phyloP scores from a whole-genome alignment of 30 jellyfish, hydroid and myxozoan genomes.

The Mastigias papua region DNA sequence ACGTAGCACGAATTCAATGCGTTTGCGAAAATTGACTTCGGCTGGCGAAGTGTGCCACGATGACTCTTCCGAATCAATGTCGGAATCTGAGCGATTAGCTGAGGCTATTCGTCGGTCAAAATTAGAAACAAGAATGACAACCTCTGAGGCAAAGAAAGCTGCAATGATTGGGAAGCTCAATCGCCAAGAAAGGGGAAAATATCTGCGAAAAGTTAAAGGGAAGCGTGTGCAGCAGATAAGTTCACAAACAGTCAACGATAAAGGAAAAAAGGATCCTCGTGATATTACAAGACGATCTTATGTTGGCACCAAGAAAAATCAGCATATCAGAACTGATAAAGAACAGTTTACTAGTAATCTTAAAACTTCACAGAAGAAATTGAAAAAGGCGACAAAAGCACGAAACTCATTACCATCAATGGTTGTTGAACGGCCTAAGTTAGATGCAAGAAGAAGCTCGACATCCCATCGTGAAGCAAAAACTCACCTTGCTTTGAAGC shows the following conservation, averaged over 20 bases:
- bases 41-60: constrained; percentile 77
- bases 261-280: neutral
- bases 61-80: constrained; percentile 66
- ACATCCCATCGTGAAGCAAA: constrained; percentile 1
- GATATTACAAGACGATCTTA: neutral
- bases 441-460: neutral
- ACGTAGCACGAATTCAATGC: constrained; percentile 75
- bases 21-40: constrained; percentile 65
- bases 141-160: neutral
- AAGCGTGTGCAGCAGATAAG: neutral
- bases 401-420: constrained; percentile 22
- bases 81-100: constrained; percentile 65
- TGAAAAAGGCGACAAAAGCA: neutral
- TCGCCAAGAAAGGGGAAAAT: constrained; percentile 1
- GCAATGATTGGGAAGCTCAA: neutral
- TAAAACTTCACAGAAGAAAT: constrained; percentile 43
- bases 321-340: constrained; percentile 5
- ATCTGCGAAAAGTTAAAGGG: neutral
- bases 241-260: neutral
- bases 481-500: constrained; percentile 14
- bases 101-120: constrained; percentile 69
- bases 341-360: constrained; percentile 32
- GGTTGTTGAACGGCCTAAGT: neutral
- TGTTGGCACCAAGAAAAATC: no score
- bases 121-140: constrained; percentile 48